Base-by-base conservation (phyloP, 2,113 vertebrate species). In the zebrafish (Danio rerio) region DNA sequence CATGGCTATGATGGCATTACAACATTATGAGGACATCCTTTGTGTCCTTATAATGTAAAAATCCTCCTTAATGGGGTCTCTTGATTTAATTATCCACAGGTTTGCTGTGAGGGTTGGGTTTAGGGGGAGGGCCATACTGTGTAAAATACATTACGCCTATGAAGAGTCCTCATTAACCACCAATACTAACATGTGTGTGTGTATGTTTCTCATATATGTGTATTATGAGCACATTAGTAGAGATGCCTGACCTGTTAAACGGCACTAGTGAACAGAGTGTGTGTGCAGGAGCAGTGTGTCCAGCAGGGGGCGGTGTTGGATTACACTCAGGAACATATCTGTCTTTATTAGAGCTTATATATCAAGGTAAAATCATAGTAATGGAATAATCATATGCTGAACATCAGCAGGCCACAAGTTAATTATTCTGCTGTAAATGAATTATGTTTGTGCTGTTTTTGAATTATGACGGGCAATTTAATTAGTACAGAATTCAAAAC, bases 221-320 rank as follows among this genome's bases (percentile, higher is more conserved):
- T n/a, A n/a, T n/a, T n/a, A n/a, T n/a, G n/a, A n/a, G n/a, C 31
- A 31, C 31, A 31, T 31, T 58, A 58, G 55, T 58, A 18, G 16
- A 8, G 55, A 58, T 4, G 55, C 5, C 3, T 16, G 31, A 65
- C 40, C 9, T 65, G 15, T 7, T 40, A 42, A 62, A 45, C 13
- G 0, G 61, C 12, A 8, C 10, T 42, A 15, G 13, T 63, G 61
- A 42, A 20, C 9, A 10, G 21, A 40, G 21, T 40, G 11, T 40
- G 7, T 10, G 10, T 20, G n/a, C n/a, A 10, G 56, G 56, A 20
- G 18, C n/a, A 5, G 5, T 59, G 4, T 20, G 40, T 68, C 77
- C 77, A 68, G 62, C 16, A 79, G 77, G 40, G 77, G 77, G 62
- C 77, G 45, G 77, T 18, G 43, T 16, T 43, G 49, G 11, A 40